A percentile compares a stretch with the other conserved stretches of the same genome.
phyloP scores from a whole-genome alignment of 2,797 vertebrate genomes.

The Pseudopleuronectes americanus region DNA sequence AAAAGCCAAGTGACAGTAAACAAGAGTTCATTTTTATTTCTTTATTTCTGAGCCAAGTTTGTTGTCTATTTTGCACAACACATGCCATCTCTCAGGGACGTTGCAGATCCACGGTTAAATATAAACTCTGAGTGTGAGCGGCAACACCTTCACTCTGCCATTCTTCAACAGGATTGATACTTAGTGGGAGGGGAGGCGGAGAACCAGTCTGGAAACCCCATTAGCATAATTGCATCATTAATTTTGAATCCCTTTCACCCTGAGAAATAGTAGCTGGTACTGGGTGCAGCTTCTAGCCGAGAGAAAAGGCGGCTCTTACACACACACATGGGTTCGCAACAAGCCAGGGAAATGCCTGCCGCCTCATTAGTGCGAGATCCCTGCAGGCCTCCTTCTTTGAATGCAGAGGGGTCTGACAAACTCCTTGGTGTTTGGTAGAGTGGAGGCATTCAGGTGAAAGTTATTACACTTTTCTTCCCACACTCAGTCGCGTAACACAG shows the following conservation, averaged over 20 bases:
- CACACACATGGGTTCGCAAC: conserved; percentile 58
- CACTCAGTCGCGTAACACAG: conserved; percentile 74
- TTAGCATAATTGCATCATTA: conserved; percentile 85
- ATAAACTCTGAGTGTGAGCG: conserved; percentile 26
- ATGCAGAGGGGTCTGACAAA: conserved; percentile 71
- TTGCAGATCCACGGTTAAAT: conserved; percentile 22
- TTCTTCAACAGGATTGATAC: conserved; percentile 74
- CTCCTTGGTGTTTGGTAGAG: conserved; percentile 72
- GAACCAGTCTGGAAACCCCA: conserved; percentile 62
- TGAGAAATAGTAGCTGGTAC: conserved; percentile 75
- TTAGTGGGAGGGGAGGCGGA: conserved; percentile 63
- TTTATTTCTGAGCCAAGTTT: conserved; percentile 1
- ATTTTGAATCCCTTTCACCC: conserved; percentile 77
- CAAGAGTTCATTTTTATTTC: conserved; percentile 11
- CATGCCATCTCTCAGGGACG: conserved; percentile 27
- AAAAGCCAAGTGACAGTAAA: conserved; percentile 14
- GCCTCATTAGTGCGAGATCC: conserved; percentile 77
- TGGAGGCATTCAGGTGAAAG: conserved; percentile 82
- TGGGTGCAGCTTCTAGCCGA: conserved; percentile 58
- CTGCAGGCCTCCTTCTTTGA: conserved; percentile 65
- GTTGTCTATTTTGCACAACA: conserved; percentile 15
- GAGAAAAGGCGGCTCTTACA: conserved; percentile 71
- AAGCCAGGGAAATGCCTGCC: conserved; percentile 75
- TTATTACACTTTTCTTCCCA: conserved; percentile 83
- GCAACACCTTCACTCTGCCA: conserved; percentile 50